phyloP scores from a whole-genome alignment of 2,888 invertebrate species.

The Caenorhabditis sp. region DNA sequence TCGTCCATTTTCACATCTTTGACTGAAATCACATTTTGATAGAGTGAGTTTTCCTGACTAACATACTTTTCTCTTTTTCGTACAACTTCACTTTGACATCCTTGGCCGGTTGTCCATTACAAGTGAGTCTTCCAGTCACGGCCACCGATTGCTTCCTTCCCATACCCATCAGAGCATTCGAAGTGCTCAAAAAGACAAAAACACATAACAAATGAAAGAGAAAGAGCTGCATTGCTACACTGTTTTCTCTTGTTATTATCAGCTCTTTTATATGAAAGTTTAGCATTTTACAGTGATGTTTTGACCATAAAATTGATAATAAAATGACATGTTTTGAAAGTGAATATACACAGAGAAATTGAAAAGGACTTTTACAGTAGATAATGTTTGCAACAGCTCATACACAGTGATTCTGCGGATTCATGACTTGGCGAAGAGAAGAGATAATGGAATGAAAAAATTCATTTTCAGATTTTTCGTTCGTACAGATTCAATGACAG shows the following conservation, averaged over 20 bases:
- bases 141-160: slow-evolving; percentile 67
- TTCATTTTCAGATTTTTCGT: slow-evolving; percentile 36
- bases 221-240: slow-evolving; percentile 12
- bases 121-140: slow-evolving; percentile 64
- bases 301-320: slow-evolving; percentile 2
- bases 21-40: slow-evolving; percentile 47
- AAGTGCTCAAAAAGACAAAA: slow-evolving; percentile 34
- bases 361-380: too few species aligned
- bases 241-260: slow-evolving; percentile 18
- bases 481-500: slow-evolving; percentile 25
- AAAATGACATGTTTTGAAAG: too few species aligned
- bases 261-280: slow-evolving; percentile 5
- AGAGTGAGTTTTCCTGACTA: not conserved
- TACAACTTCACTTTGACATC: slow-evolving; percentile 66
- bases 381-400: too few species aligned
- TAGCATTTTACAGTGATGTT: slow-evolving; percentile 6
- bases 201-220: slow-evolving; percentile 1
- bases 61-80: slow-evolving; percentile 68
- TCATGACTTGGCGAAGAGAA: not conserved
- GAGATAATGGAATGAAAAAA: not conserved
- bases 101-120: slow-evolving; percentile 65
- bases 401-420: slow-evolving; percentile 16
- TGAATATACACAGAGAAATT: too few species aligned
- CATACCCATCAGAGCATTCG: slow-evolving; percentile 58
- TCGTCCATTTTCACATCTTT: slow-evolving; percentile 66